Evolutionary conservation across 2,113 vertebrate species (phyloP), one percentile per base, ranked within the genome.

Genomic region (Oenanthe oenanthe): DNA sequence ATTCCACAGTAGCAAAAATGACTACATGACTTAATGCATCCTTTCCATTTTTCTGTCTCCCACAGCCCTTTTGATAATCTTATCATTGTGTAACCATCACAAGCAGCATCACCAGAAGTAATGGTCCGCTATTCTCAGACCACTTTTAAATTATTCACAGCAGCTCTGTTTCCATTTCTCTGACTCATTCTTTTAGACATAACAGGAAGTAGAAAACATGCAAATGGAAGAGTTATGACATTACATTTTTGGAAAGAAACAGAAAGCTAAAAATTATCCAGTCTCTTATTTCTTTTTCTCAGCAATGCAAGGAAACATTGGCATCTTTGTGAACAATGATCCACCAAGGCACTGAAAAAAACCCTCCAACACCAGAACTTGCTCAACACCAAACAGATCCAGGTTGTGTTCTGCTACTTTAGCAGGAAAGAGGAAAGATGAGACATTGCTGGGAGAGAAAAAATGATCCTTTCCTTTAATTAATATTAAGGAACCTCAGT

Each of bases 141-240:
- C 92, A 94, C 95, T 94, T 84, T 57, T 96, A 94, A 95, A 95
- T 96, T 95, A 97, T 97, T 97, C 90, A 97, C 82, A 85, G 61
- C 53, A 88, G 79, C 85, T 91, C 63, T 90, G 89, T 94, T 85
- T 96, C 72, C 66, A 85, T 93, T 94, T 93, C 87, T 93, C 38
- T 76, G 75, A 89, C 72, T 94, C 94, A 95, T 42, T 85, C 50
- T 95, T 93, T 91, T 84, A 88, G 81, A 89, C 92, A 51, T 73
- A 60, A 95, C 74, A 87, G 58, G 76, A 91, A 65, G 54, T 77
- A 88, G 25, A 95, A 96, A 94, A 94, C 68, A 88, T 87, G 80
- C 78, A 93, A 86, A 94, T 92, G 60, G 40, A 88, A 76, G 75
- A 96, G 68, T 78, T 96, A 92, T 72, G 68, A 83, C 76, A 90